phyloP scores from a whole-genome alignment of 2,113 vertebrate species.

The Chlamydotis undulata region DNA sequence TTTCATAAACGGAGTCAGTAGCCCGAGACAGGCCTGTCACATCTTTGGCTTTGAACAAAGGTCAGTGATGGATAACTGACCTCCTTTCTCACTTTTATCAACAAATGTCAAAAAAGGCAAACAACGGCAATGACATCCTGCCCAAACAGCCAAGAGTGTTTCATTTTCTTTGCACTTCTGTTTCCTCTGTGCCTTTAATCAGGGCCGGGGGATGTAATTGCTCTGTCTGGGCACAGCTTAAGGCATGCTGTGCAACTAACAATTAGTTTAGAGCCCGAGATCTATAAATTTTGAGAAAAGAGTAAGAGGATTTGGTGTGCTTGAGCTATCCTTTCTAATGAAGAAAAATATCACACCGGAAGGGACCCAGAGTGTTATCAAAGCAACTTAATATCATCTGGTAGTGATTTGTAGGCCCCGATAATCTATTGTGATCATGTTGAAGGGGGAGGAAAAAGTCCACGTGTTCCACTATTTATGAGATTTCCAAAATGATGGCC shows the following conservation, averaged over 20 bases:
- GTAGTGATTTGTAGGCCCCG: slow-evolving; percentile 83
- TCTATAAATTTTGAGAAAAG: slow-evolving; percentile 83
- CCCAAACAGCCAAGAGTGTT: slow-evolving; percentile 83
- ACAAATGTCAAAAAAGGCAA: slow-evolving; percentile 65
- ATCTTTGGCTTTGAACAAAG: slow-evolving; percentile 48
- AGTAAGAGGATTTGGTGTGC: slow-evolving; percentile 79
- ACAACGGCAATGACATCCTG: slow-evolving; percentile 82
- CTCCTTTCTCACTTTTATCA: slow-evolving; percentile 55
- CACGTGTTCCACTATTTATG: slow-evolving; percentile 74
- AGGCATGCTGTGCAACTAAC: slow-evolving; percentile 80
- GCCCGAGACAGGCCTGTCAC: slow-evolving; percentile 31
- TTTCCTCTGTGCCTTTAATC: slow-evolving; percentile 86
- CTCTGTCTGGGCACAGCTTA: slow-evolving; percentile 81
- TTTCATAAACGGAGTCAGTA: slow-evolving; percentile 15
- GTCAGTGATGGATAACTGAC: slow-evolving; percentile 58
- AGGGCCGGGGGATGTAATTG: slow-evolving; percentile 86
- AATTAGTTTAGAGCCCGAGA: slow-evolving; percentile 82
- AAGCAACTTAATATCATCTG: slow-evolving; percentile 88
- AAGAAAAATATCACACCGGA: slow-evolving; percentile 82
- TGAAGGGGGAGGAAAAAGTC: slow-evolving; percentile 50
- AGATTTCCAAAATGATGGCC: slow-evolving; percentile 79
- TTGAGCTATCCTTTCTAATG: slow-evolving; percentile 76
- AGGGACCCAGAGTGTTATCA: slow-evolving; percentile 83
- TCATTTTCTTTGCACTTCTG: slow-evolving; percentile 83
- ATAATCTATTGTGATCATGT: slow-evolving; percentile 83